These are phyloP conservation scores for Ichneumoninae sp. DNA, from an alignment of 2,888 invertebrate species.

Conservation along the genomic window DNA sequence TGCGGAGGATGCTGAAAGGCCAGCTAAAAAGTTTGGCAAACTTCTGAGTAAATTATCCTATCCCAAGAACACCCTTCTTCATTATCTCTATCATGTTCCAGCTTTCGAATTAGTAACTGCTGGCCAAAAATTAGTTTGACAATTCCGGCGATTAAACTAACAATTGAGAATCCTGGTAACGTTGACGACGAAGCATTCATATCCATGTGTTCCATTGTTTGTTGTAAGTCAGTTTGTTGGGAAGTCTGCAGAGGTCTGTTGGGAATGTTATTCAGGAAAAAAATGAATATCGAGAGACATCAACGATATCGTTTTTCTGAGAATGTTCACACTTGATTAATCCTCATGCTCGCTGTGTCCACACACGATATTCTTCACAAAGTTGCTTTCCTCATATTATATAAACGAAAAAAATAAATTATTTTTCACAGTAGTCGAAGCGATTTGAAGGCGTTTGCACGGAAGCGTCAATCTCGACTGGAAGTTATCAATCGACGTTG, in stretches of 20 bases:
- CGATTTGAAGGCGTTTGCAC: background rate
- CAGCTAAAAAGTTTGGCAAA: slow-evolving; percentile 80
- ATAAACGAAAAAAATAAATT: background rate
- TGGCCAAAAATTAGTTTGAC: slow-evolving; percentile 74
- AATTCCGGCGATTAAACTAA: slow-evolving; percentile 85
- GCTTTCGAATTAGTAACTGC: slow-evolving; percentile 81
- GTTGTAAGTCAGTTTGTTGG: too few species aligned
- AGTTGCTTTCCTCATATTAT: background rate
- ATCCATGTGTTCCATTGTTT: slow-evolving; percentile 74
- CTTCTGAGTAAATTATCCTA: slow-evolving; percentile 77
- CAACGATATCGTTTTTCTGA: background rate
- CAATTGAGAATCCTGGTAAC: slow-evolving; percentile 84
- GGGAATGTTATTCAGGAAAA: too few species aligned
- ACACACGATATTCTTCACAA: background rate
- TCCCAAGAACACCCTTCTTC: slow-evolving; percentile 79
- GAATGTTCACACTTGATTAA: background rate
- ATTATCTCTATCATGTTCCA: slow-evolving; percentile 81
- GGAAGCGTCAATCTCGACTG: background rate
- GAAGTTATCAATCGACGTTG: background rate
- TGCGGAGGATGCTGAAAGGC: slow-evolving; percentile 15
- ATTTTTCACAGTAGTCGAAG: background rate
- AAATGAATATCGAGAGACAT: background rate
- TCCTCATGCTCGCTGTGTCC: background rate
- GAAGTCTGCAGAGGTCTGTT: slow-evolving; percentile 76
- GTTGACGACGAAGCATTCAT: slow-evolving; percentile 85